Evolutionary conservation across 2,113 vertebrate species (phyloP).

Genomic region (Uria aalge): DNA sequence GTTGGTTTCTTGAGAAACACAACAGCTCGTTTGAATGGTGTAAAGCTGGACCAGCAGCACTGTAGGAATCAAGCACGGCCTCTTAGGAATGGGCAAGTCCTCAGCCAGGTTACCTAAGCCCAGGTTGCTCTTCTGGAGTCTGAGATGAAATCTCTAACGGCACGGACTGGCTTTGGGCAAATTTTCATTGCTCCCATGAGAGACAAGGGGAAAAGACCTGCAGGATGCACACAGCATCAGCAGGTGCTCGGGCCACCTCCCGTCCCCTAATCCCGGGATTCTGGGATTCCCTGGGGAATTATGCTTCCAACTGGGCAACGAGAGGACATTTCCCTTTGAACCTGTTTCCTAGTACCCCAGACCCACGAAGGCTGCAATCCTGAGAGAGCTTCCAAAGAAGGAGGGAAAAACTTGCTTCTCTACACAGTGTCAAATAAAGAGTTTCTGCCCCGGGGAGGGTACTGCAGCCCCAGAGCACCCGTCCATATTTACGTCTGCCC

Average conservation of each 20-base stretch:
- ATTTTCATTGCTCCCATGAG: neutral
- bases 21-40: neutral
- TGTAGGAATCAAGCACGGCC: neutral
- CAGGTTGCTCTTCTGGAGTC: neutral
- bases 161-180: neutral
- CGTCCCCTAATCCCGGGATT: neutral
- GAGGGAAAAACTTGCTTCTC: neutral
- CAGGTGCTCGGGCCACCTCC: neutral
- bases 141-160: neutral
- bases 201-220: neutral
- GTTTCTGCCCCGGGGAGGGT: neutral
- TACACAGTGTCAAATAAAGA: neutral
- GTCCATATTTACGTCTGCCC: accelerated
- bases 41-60: neutral
- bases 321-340: neutral
- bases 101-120: neutral
- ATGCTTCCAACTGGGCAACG: neutral
- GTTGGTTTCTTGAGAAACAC: neutral
- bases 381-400: neutral
- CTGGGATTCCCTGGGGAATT: neutral
- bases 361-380: neutral
- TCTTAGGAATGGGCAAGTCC: neutral
- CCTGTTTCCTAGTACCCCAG: accelerated
- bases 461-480: no score
- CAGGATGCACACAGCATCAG: neutral